Percentiles rank a stretch among this genome's conserved stretches.
These are phyloP conservation scores for Phalacrocorax aristotelis DNA, from an alignment of 2,113 vertebrate species.

Conservation along the genomic window DNA sequence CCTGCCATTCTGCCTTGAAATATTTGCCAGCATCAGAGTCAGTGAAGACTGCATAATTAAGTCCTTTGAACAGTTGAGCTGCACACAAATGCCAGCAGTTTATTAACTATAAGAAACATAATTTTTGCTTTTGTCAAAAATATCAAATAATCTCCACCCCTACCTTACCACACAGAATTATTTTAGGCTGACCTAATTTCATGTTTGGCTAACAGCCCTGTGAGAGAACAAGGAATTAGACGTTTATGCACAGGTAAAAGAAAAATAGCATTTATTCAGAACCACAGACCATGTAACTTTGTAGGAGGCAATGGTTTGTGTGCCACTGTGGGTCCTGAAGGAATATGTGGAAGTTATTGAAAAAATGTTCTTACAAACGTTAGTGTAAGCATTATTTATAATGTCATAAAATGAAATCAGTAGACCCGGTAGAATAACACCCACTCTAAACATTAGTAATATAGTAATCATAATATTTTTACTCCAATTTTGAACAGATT, in stretches of 20 bases:
- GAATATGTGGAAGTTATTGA: neutral
- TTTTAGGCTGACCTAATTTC: conserved; percentile 30
- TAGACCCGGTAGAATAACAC: neutral
- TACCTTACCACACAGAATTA: neutral
- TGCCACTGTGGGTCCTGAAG: neutral
- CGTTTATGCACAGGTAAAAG: neutral
- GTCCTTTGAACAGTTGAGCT: neutral
- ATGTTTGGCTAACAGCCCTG: neutral
- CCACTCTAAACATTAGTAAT: neutral
- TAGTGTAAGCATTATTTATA: neutral
- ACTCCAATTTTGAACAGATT: neutral
- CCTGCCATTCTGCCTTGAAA: neutral
- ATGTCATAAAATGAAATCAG: neutral
- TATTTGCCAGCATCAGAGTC: neutral
- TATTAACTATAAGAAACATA: neutral
- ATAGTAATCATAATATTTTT: neutral
- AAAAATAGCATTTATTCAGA: neutral
- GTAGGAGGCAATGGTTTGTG: neutral
- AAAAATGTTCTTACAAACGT: neutral
- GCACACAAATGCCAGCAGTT: neutral
- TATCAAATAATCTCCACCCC: neutral
- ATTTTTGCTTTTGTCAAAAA: neutral
- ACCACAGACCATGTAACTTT: neutral
- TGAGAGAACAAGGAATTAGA: neutral
- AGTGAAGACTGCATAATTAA: neutral